These are phyloP conservation scores for Perognathus longimembris DNA, from an alignment of 2,113 vertebrate species.

Conservation along the genomic window DNA sequence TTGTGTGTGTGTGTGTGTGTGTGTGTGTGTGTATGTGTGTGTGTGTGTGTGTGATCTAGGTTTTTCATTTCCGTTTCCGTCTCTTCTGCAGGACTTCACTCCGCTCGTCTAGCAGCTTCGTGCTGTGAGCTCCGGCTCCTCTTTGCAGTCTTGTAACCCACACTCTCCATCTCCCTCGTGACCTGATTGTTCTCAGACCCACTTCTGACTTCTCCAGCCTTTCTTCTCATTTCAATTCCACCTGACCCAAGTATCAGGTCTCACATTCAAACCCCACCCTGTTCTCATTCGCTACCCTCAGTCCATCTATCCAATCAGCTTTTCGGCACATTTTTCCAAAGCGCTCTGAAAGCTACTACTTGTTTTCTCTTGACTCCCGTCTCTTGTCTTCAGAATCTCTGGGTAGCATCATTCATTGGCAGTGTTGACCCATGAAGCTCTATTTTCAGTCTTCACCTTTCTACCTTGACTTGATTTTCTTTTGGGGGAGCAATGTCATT, in stretches of 20 bases:
- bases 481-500: not conserved
- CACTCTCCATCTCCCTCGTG: not conserved
- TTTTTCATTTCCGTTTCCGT: not conserved
- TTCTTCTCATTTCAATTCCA: not conserved
- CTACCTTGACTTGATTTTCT: not conserved
- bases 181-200: conserved; percentile 24
- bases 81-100: not conserved
- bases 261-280: rapidly evolving
- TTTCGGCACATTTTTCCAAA: not conserved
- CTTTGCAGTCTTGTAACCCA: not conserved
- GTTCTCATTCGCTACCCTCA: not conserved
- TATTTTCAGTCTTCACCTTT: conserved; percentile 5
- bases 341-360: not conserved
- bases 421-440: not conserved
- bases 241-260: not conserved
- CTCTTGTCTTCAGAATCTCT: not conserved
- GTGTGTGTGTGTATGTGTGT: no score
- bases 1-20: no score
- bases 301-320: not conserved
- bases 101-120: not conserved
- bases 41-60: no score
- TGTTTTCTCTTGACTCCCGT: not conserved
- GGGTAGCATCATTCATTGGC: not conserved
- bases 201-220: not conserved
- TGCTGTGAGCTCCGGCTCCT: not conserved